These are phyloP conservation scores for Ophiothrix spiculata DNA, from an alignment of 35 echinoderm and acorn worm genomes.

Conservation along the genomic window DNA sequence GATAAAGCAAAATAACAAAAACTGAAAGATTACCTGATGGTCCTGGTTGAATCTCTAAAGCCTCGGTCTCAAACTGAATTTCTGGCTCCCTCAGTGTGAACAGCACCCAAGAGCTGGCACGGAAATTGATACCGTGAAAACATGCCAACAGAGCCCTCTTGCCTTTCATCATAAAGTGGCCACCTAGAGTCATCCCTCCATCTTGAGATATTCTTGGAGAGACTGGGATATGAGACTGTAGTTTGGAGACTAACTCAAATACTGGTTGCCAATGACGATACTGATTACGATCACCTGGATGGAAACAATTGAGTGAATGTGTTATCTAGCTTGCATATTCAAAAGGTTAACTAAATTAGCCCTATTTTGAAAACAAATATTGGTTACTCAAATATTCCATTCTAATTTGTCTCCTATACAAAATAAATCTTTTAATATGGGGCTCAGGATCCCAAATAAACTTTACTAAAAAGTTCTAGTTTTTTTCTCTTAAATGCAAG, in stretches of 20 bases:
- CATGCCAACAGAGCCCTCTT: constrained; percentile 69
- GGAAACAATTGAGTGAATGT: no score
- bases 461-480: no score
- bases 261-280: constrained; percentile 83
- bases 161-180: constrained; percentile 77
- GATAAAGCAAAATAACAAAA: no score
- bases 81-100: constrained; percentile 88
- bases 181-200: constrained; percentile 60
- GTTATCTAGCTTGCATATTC: no score
- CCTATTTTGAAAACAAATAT: no score
- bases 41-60: constrained; percentile 40
- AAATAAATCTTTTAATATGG: no score
- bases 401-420: no score
- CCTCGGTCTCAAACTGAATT: constrained; percentile 91
- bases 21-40: constrained; percentile 20
- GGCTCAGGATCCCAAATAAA: no score
- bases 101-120: constrained; percentile 85
- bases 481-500: no score
- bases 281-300: constrained; percentile 38
- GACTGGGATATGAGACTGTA: constrained; percentile 19
- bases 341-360: no score
- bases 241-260: constrained; percentile 47
- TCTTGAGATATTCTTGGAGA: constrained; percentile 17
- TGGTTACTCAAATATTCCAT: no score
- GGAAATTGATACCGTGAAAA: constrained; percentile 96